Evolutionary conservation across 2,797 vertebrate genomes (phyloP).

Genomic region (Morelia viridis): DNA sequence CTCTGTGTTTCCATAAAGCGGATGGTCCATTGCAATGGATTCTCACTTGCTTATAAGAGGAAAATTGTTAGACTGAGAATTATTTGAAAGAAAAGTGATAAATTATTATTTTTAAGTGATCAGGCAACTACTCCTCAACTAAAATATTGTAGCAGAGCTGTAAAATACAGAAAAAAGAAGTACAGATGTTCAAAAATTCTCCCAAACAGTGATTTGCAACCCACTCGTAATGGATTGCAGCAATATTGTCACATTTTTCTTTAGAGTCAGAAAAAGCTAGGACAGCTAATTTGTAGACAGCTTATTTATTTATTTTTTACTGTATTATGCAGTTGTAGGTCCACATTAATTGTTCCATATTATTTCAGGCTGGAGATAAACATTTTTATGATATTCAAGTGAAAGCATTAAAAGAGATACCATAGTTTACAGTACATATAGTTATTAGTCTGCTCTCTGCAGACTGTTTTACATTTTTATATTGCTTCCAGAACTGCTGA

Average conservation of each 20-base stretch:
- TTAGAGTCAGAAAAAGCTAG: neutral
- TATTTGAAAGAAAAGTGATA: neutral
- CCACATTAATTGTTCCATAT: neutral
- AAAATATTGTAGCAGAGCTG: neutral
- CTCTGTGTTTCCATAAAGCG: neutral
- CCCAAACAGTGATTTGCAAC: neutral
- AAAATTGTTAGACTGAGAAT: neutral
- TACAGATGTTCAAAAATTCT: neutral
- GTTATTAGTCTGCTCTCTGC: neutral
- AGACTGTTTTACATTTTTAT: neutral
- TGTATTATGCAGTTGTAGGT: neutral
- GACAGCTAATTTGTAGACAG: neutral
- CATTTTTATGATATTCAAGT: neutral
- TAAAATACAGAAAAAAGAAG: neutral
- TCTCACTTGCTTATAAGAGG: neutral
- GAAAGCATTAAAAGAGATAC: neutral
- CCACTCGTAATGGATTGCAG: neutral
- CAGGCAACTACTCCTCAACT: neutral
- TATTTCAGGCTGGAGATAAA: neutral
- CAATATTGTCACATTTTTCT: neutral
- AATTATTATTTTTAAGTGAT: neutral
- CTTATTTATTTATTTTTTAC: neutral
- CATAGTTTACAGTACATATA: neutral
- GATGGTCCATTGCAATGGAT: neutral
- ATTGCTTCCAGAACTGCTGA: neutral